Percentiles rank a stretch among this genome's conserved stretches.
Evolutionary conservation across 2,888 invertebrate species (phyloP).

Genomic region (Tenthredo scrophulariae): DNA sequence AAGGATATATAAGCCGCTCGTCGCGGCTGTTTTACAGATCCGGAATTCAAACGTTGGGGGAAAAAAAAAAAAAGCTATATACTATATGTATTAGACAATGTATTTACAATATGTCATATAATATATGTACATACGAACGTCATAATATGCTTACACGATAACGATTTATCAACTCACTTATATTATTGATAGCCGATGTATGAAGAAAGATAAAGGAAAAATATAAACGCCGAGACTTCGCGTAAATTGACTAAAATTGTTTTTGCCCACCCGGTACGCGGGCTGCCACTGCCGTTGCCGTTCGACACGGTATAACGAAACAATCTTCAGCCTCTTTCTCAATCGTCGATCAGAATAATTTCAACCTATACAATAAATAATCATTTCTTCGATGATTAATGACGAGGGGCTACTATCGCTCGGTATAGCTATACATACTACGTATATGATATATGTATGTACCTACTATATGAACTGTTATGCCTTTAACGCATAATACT

Average conservation of each 20-base stretch:
- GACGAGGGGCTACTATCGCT: not conserved
- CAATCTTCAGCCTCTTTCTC: slow-evolving; percentile 17
- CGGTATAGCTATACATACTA: not conserved
- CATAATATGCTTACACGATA: slow-evolving; percentile 1
- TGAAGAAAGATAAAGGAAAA: too few relatives aligned
- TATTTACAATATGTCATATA: too few relatives aligned
- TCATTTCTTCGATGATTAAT: slow-evolving; percentile 30
- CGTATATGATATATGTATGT: not conserved
- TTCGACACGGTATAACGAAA: not conserved
- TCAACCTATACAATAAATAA: slow-evolving; percentile 16
- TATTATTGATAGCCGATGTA: not conserved
- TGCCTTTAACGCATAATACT: not conserved
- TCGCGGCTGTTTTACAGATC: not conserved
- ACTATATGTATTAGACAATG: not conserved
- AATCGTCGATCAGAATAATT: slow-evolving; percentile 33
- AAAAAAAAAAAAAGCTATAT: not conserved
- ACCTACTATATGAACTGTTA: not conserved
- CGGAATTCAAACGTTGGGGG: not conserved
- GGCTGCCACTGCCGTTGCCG: not conserved
- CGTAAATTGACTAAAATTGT: slow-evolving; percentile 2
- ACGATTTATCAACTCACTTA: not conserved
- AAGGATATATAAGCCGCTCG: not conserved
- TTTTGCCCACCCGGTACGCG: not conserved
- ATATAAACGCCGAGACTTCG: slow-evolving; percentile 4
- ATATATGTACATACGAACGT: not conserved